Evolutionary conservation across 2,888 invertebrate genomes (phyloP).

Genomic region (Aleiodes testaceus): DNA sequence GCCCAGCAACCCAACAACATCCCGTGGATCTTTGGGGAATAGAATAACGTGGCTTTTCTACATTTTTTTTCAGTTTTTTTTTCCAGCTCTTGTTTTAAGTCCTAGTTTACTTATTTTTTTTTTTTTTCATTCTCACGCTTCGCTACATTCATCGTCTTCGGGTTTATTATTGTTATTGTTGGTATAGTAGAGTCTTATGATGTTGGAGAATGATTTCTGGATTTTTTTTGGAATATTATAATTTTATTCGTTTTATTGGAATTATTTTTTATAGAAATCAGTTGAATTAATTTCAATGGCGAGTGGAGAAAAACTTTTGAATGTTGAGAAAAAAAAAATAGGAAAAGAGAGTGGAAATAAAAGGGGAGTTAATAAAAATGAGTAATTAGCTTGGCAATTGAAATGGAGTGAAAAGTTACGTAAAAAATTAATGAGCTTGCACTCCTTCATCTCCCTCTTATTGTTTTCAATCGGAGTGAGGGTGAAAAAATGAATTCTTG

Average conservation of each 20-base stretch:
- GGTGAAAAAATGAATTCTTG: neutral
- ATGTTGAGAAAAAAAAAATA: neutral
- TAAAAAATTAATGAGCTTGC: constrained; percentile 16
- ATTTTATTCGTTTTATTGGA: too few relatives aligned
- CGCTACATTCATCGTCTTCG: constrained; percentile 6
- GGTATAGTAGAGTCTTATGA: neutral
- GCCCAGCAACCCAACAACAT: neutral
- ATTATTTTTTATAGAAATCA: neutral
- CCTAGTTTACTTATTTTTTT: too few relatives aligned
- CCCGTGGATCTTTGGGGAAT: constrained; percentile 17
- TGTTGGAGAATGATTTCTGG: neutral
- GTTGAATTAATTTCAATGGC: constrained; percentile 11
- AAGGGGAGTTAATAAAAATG: constrained; percentile 1
- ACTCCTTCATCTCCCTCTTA: constrained; percentile 1
- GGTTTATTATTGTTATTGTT: constrained; percentile 1
- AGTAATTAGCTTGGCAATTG: constrained; percentile 14
- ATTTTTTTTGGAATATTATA: too few relatives aligned
- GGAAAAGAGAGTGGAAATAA: neutral
- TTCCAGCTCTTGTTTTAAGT: too few relatives aligned
- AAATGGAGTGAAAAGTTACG: constrained; percentile 13
- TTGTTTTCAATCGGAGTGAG: neutral
- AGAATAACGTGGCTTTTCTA: constrained; percentile 7
- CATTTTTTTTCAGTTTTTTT: too few relatives aligned
- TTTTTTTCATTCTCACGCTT: neutral
- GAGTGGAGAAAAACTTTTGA: neutral